Evolutionary conservation across 2,113 vertebrate species (phyloP), one percentile per base, ranked within the genome.

Genomic region (Rhinichthys klamathensis): DNA sequence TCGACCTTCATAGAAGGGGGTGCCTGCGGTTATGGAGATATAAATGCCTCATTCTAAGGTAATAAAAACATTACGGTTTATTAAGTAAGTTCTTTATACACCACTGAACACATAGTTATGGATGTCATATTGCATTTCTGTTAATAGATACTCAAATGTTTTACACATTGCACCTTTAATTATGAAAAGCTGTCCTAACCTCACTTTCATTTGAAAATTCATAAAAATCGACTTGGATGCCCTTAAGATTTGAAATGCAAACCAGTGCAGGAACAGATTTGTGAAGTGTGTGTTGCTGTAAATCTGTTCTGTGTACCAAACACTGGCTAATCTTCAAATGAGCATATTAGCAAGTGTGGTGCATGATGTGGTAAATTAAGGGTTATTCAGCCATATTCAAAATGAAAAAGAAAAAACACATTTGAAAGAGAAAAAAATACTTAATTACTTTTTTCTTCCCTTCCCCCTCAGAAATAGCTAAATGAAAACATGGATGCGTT

Each of bases 401-500:
- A 35, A 60, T 1, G 0, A 35, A 7, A 46, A 1, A 23, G 44
- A 27, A 46, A 70, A 44, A n/a, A 44, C 4, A 23, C 56, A 23
- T 58, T 23, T 10, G 18, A 27, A 8, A 6, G 23, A 51, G 65
- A 81, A 16, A 41, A 80, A 46, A 54, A 9, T 16, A 65, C 83
- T 67, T 88, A 32, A 73, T 70, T 67, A 13, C 51, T 82, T 60
- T 60, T 56, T 85, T n/a, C 87, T 82, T 90, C 58, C 80, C 82
- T 81, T 85, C 79, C 83, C 61, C 84, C 41, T 81, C 67, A 88
- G 46, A 87, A 84, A 35, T 84, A 84, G 69, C 51, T 86, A 85
- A 84, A 87, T 54, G 90, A 41, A 65, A 80, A 54, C 56, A 49
- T 56, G 84, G 80, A 85, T 75, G 11, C 54, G 30, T 80, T 80